These are phyloP conservation scores for Cybosia mesomella DNA, from an alignment of 2,888 invertebrate species.

Conservation along the genomic window DNA sequence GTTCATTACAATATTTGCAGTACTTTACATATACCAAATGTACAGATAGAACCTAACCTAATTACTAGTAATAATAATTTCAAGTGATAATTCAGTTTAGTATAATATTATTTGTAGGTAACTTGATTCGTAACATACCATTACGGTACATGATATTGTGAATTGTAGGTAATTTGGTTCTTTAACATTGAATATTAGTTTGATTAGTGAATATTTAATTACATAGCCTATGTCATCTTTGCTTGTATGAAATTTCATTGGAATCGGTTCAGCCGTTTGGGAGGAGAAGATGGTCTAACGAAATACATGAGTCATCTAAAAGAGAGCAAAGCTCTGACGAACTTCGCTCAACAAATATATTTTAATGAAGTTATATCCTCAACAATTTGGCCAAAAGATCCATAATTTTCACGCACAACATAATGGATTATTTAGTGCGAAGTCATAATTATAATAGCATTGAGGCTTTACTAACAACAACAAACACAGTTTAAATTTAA, in stretches of 20 bases:
- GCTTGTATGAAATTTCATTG: no score
- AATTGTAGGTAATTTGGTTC: background rate
- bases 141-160: background rate
- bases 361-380: background rate
- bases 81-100: background rate
- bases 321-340: no score
- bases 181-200: background rate
- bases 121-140: background rate
- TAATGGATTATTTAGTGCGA: background rate
- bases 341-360: no score
- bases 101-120: background rate
- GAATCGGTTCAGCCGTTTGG: no score
- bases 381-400: background rate
- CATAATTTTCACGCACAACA: background rate
- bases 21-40: no score
- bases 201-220: no score
- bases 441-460: background rate
- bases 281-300: no score
- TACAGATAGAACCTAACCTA: background rate
- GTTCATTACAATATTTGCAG: no score
- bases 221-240: no score
- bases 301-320: no score
- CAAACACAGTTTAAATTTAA: slow-evolving; percentile 34
- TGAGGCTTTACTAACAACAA: background rate
- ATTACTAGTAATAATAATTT: background rate